These are phyloP conservation scores for Sarcophaga peregrina DNA, from an alignment of 1,140 invertebrate species.

Conservation along the genomic window DNA sequence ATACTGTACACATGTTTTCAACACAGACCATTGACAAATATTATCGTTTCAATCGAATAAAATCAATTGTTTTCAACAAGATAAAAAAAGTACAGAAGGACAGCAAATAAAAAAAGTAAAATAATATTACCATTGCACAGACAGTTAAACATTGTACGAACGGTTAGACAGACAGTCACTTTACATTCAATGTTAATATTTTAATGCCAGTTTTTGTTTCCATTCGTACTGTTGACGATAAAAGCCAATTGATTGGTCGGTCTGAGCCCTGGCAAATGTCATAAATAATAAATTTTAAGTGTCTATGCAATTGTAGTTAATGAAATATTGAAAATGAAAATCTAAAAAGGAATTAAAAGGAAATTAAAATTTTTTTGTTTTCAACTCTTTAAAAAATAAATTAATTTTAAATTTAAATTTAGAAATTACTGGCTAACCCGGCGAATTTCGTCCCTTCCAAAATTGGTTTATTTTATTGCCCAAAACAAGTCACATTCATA, in stretches of 20 bases:
- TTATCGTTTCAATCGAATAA: neutral
- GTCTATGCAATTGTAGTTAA: neutral
- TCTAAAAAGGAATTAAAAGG: too few species aligned
- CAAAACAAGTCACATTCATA: too few species aligned
- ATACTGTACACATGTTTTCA: conserved; percentile 7
- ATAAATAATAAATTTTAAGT: neutral
- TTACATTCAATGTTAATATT: conserved; percentile 1
- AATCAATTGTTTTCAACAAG: neutral
- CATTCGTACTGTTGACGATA: neutral
- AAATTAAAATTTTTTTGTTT: too few species aligned
- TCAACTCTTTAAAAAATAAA: too few species aligned
- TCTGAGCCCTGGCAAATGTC: neutral
- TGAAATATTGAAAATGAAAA: neutral
- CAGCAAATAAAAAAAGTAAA: neutral
- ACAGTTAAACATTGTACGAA: too few species aligned
- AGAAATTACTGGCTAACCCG: too few species aligned
- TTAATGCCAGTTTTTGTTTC: neutral
- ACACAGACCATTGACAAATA: neutral
- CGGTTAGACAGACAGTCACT: neutral
- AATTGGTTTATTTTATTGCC: too few species aligned
- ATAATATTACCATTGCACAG: too few species aligned
- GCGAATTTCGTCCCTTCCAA: too few species aligned
- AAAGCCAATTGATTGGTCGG: neutral
- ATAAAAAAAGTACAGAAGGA: neutral
- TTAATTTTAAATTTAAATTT: too few species aligned